A percentile compares a stretch with the other conserved stretches of the same genome.
phyloP scores from a whole-genome alignment of 2,888 invertebrate species.

The Hypselothyrea guttata region DNA sequence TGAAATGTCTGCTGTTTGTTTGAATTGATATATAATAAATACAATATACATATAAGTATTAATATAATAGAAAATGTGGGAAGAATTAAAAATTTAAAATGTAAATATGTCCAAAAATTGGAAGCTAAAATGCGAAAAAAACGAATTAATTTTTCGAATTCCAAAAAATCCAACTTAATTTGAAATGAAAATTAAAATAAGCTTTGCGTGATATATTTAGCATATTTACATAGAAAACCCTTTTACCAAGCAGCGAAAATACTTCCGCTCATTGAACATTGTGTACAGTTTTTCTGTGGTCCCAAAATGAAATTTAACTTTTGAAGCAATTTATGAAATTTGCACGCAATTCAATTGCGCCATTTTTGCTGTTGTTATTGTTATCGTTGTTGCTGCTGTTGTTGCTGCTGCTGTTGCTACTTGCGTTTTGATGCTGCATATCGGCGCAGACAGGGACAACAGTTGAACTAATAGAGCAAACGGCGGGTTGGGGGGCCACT shows the following conservation, averaged over 20 bases:
- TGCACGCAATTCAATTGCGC: constrained; percentile 67
- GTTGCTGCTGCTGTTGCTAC: constrained; percentile 30
- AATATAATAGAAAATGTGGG: no score
- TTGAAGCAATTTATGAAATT: constrained; percentile 68
- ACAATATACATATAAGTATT: no score
- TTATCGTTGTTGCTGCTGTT: constrained; percentile 7
- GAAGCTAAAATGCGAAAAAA: no score
- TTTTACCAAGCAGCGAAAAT: neutral
- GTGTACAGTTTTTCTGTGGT: constrained; percentile 36
- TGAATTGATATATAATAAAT: no score
- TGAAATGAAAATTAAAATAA: no score
- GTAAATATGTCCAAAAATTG: no score
- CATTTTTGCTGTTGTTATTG: constrained; percentile 24
- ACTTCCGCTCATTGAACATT: constrained; percentile 45
- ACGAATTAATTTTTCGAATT: no score
- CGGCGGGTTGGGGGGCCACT: neutral
- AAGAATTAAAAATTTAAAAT: no score
- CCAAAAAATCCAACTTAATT: no score
- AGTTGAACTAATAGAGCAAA: constrained; percentile 29
- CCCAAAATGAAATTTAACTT: constrained; percentile 62
- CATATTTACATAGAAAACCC: no score
- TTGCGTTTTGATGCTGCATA: constrained; percentile 53
- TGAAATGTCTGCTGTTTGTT: no score
- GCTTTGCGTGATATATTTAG: no score
- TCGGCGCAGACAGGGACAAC: constrained; percentile 10